Evolutionary conservation across 2,797 vertebrate species (phyloP), one percentile per base, ranked within the genome.

Genomic region (Brachymystax lenok): DNA sequence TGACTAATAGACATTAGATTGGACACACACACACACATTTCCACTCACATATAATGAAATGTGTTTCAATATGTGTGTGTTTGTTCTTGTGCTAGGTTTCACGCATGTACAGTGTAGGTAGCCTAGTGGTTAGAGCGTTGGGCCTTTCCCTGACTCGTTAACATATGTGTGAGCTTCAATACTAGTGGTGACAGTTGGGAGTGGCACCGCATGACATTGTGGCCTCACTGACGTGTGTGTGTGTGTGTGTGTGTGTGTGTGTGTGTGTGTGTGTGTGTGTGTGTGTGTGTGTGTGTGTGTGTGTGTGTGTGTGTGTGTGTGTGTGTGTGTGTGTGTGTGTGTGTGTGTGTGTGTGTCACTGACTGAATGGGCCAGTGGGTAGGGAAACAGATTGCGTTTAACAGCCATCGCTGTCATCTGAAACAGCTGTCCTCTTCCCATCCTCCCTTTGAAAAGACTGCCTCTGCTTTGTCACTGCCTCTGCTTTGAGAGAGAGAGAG

Each of bases 351-450:
- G 82, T 71, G 69, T 33, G 72, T 79, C 69, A 17, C 35, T 75
- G 71, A 70, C 69, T 51, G 35, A 50, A 94, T 92, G 92, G 93
- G 92, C 90, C 90, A 79, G 86, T 92, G 92, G 92, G 90, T 93
- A 93, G 91, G 85, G 87, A 93, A 92, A 93, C 93, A 94, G 92
- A 94, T 93, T 93, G 92, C 85, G 85, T 92, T 93, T 93, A 94
- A 94, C 92, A 93, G 93, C 93, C 92, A 95, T 94, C 88, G 89
- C 92, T 93, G 94, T 95, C 94, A 95, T 95, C 92, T 93, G 91
- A 90, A 95, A 94, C 94, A 95, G 93, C 94, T 95, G 94, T 95
- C 94, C 89, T 90, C 90, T 94, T 94, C 92, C 90, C 93, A 93
- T 92, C 91, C 91, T 91, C 88, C 80, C 86, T 93, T 94, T 95